Conservation (phyloP, 1,140 invertebrate species). For the Lordiphosa clarofinis region DNA sequence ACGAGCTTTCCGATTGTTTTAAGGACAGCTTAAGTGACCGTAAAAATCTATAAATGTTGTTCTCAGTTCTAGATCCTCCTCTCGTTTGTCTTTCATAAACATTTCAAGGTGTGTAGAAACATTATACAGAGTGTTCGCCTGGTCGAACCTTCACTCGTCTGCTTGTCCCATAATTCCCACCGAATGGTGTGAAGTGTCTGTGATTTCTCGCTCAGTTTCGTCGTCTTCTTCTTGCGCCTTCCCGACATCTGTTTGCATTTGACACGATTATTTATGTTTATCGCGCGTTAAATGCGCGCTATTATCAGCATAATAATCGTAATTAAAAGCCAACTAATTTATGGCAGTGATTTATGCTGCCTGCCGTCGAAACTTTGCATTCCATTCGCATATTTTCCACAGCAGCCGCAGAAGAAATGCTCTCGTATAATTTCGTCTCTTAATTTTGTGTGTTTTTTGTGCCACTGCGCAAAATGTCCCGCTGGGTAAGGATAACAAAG, state of each 20-base stretch:
- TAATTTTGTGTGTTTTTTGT: constrained; percentile 13
- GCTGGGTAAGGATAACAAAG: constrained; percentile 37
- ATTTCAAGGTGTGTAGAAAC: no score
- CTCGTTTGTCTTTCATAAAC: no score
- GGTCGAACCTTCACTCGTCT: no score
- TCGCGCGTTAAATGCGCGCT: constrained; percentile 77
- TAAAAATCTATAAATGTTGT: no score
- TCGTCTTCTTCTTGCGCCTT: constrained; percentile 27
- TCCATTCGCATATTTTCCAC: constrained; percentile 19
- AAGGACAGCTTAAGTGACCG: no score
- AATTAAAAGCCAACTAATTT: constrained; percentile 79
- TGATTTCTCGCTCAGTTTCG: constrained; percentile 50
- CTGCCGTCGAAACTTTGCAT: constrained; percentile 21
- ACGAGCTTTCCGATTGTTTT: no score
- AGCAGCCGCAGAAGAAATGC: background rate
- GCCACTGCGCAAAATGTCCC: constrained; percentile 46
- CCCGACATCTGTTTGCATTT: constrained; percentile 72
- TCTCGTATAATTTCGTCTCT: constrained; percentile 8
- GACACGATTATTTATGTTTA: constrained; percentile 80
- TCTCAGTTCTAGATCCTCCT: no score
- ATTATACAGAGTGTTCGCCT: no score
- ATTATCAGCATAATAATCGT: constrained; percentile 79
- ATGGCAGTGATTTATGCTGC: constrained; percentile 74
- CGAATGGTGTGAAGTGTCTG: constrained; percentile 42
- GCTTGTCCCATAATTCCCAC: background rate